Base-by-base conservation (phyloP, 2,888 invertebrate genomes). In the Scotopteryx bipunctaria region DNA sequence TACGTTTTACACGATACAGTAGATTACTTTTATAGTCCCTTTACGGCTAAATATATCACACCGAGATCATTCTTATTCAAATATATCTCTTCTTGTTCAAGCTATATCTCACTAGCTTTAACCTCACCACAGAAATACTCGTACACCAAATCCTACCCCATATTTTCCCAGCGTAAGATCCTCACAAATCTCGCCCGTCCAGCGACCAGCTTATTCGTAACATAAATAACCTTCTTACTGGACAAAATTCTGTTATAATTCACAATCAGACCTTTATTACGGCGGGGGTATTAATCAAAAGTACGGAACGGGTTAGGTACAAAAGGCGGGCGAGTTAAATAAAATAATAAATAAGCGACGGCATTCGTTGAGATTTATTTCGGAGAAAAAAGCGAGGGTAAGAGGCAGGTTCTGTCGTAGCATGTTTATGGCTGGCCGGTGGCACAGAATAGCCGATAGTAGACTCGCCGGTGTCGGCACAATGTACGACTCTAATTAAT, bases 331-430 rank as follows among this genome's bases (percentile, higher is more conserved):
- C 78, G 72, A 80, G 77, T 79, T 77, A 84, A 86, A 89, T 86
- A 87, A 88, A 89, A 90, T 89, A 87, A 89, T 88, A 87, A 88
- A 90, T 87, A 88, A 86, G 79, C 73, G 68, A 73, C 73, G 75
- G 76, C 82, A 83, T 86, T 83, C 80, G 75, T 78, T 81, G 81
- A 88, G 90, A 90, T 89, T 89, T 90, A 89, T 90, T 86, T 86
- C 79, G 76, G 78, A 80, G 86, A 83, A 89, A 86, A 54, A 52
- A 54, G 44, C 54, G 54, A 45, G 72, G 71, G 78, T 79, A 83
- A 86, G 80, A 86, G 85, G 79, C 75, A 73, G 81, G 81, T 74
- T 83, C 75, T 85, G 86, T 88, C 83, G 73, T 73, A 71, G 81
- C 76, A 71, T 80, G 81, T 86, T 88, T 87, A 87, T 86, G 73